These are phyloP conservation scores for Stenichneumon culpator DNA, from an alignment of 2,888 invertebrate genomes.

Conservation along the genomic window DNA sequence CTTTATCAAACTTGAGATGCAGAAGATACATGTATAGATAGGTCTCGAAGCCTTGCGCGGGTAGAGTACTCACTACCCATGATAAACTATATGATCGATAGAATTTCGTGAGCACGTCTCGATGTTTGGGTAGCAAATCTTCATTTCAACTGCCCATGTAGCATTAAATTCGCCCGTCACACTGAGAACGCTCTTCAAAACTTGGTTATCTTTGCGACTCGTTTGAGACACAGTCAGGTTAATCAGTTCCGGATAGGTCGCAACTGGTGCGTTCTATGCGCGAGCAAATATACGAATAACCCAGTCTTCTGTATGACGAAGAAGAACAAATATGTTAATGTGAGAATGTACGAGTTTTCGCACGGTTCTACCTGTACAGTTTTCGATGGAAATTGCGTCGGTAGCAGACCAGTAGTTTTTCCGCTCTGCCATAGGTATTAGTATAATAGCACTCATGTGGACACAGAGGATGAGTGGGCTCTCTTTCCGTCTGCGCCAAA, in stretches of 20 bases:
- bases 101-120: too few relatives aligned
- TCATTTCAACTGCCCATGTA: too few relatives aligned
- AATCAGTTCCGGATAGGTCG: neutral
- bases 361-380: neutral
- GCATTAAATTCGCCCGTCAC: too few relatives aligned
- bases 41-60: neutral
- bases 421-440: neutral
- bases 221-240: neutral
- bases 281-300: neutral
- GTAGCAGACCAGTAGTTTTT: neutral
- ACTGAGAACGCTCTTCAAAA: too few relatives aligned
- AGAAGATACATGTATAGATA: neutral
- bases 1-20: neutral
- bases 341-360: neutral
- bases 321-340: neutral
- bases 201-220: too few relatives aligned
- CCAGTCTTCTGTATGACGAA: neutral
- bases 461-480: slow-evolving; percentile 17
- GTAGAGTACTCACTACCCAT: neutral
- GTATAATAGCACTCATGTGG: slow-evolving; percentile 18
- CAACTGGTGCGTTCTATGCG: neutral
- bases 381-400: slow-evolving; percentile 16
- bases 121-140: too few relatives aligned
- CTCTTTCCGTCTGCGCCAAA: neutral
- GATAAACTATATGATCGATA: neutral